Evolutionary conservation across 2,797 vertebrate genomes (phyloP), one percentile per base, ranked within the genome.

Genomic region (Syngnathus acus): DNA sequence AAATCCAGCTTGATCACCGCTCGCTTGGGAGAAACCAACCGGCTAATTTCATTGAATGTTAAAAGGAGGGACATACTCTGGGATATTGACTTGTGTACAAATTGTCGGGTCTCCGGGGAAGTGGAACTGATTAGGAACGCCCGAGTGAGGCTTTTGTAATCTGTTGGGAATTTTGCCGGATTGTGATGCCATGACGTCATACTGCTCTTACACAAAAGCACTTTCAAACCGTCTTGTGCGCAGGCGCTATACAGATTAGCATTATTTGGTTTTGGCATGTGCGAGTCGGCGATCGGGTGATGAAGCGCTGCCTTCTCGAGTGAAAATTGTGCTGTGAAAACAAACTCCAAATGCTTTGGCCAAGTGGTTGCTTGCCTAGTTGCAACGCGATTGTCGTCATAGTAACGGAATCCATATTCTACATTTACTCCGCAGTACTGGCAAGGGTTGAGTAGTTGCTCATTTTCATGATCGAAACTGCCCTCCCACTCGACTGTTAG

Each of bases 1-100:
- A 85, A 82, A 73, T 81, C 77, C 84, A 67, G 69, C 85, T 78
- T 81, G 82, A 88, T 88, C 82, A 86, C 76, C 69, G 71, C 62
- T 77, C 70, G 72, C 67, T 74, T 63, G 65, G 62, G 66, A 68
- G 65, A 67, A 81, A 84, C 82, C 66, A 67, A 78, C 72, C 76
- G 69, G 70, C 73, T 74, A 10, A 73, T 78, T 80, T 57, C 75
- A 70, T 68, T 76, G 70, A 78, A 78, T 67, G 70, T 81, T 82
- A 37, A 23, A 57, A n/a, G 26, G 26, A 21, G 26, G 26, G 26
- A 37, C 26, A 10, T 7, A 16, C 26, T 37, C 37, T 37, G 23
- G 54, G 14, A 57, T 37, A 62, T 62, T 62, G 60, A 37, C 26
- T 57, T 26, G 53, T 54, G 21, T 57, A 57, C 13, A 57, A 57